Evolutionary conservation across 2,113 vertebrate species (phyloP).

Genomic region (Formicarius rufipectus): DNA sequence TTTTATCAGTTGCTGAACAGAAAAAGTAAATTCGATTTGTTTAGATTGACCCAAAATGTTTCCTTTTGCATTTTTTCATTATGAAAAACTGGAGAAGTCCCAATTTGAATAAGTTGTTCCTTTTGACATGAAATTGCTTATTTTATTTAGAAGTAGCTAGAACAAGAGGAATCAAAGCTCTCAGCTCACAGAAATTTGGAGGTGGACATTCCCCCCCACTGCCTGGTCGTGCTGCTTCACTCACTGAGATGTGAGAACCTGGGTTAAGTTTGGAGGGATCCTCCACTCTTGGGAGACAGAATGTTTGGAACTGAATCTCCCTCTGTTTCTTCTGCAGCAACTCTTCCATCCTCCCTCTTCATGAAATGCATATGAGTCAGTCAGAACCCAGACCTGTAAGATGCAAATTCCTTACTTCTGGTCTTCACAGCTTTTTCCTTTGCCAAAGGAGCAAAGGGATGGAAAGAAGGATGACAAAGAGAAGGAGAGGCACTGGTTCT

Average conservation of each 20-base stretch:
- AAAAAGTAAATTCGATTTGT: background rate
- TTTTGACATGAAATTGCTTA: background rate
- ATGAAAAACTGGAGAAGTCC: background rate
- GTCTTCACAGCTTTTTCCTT: background rate
- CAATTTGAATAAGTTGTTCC: background rate
- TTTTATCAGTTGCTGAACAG: background rate
- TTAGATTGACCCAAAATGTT: background rate
- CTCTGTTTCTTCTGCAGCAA: background rate
- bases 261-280: background rate
- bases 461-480: background rate
- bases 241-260: accelerated
- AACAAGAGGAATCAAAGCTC: background rate
- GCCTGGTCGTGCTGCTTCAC: background rate
- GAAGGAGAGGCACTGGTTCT: background rate
- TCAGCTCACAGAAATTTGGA: background rate
- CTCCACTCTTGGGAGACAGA: background rate
- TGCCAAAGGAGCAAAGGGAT: background rate
- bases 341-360: background rate
- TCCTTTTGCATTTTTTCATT: background rate
- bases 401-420: background rate
- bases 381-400: background rate
- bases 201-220: background rate
- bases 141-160: background rate
- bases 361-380: background rate
- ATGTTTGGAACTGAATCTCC: background rate